These are phyloP conservation scores for Calameuta pallipes DNA, from an alignment of 2,888 invertebrate genomes.

Conservation along the genomic window DNA sequence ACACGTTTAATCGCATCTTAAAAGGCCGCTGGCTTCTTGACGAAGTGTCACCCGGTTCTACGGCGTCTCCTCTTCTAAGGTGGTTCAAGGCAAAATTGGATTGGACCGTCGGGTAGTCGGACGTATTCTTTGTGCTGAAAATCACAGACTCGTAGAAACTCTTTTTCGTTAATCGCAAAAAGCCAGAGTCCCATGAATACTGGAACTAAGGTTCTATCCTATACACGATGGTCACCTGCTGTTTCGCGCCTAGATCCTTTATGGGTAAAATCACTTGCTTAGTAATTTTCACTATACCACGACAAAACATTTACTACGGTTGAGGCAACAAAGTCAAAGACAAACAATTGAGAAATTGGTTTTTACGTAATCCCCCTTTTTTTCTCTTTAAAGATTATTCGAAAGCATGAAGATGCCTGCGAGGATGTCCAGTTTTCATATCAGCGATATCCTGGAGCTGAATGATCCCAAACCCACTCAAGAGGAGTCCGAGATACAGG, in stretches of 20 bases:
- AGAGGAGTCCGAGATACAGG: conserved; percentile 57
- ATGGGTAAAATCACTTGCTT: neutral
- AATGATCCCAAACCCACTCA: conserved; percentile 72
- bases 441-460: conserved; percentile 92
- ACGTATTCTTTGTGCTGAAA: neutral
- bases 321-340: neutral
- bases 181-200: neutral
- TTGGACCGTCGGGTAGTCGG: conserved; percentile 16
- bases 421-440: conserved; percentile 87
- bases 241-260: neutral
- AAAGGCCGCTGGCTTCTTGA: conserved; percentile 48
- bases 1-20: conserved; percentile 47
- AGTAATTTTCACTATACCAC: neutral
- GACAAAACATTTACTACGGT: neutral
- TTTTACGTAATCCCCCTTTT: conserved; percentile 28
- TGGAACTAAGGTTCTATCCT: neutral
- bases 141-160: neutral
- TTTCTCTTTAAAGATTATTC: conserved; percentile 73
- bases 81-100: conserved; percentile 25
- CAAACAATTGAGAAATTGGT: neutral
- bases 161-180: conserved; percentile 6
- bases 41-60: conserved; percentile 30
- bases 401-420: conserved; percentile 87
- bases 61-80: conserved; percentile 10
- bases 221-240: neutral